phyloP scores from a whole-genome alignment of 1,140 invertebrate species.

The Drosophila azteca region DNA sequence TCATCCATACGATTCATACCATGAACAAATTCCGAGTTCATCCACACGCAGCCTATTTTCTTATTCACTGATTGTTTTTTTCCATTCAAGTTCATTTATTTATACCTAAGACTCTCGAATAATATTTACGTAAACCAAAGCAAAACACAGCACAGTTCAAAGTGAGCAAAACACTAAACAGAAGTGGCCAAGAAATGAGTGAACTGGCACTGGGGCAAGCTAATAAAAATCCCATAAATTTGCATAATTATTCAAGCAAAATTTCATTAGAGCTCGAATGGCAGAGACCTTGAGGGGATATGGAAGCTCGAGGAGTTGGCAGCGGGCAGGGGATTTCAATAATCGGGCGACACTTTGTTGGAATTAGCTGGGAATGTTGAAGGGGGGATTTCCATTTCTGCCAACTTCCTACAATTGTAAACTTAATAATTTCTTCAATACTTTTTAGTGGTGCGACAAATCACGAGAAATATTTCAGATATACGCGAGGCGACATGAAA shows the following conservation, averaged over 20 bases:
- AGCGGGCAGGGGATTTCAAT: background rate
- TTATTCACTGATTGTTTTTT: no score
- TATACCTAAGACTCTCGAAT: no score
- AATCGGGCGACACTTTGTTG: slow-evolving; percentile 5
- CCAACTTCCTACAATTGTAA: no score
- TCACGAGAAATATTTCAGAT: no score
- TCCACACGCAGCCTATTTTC: no score
- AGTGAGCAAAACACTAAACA: slow-evolving; percentile 8
- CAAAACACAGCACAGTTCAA: background rate
- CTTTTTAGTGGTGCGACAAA: no score
- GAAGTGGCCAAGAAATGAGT: background rate
- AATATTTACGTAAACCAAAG: slow-evolving; percentile 3
- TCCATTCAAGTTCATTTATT: no score
- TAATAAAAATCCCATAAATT: slow-evolving; percentile 14
- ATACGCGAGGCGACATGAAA: no score
- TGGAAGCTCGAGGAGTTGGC: no score
- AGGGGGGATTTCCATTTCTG: background rate
- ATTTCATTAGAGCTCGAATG: slow-evolving; percentile 20
- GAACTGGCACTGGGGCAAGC: background rate
- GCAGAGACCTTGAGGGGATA: background rate
- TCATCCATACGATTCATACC: no score
- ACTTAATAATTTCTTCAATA: no score
- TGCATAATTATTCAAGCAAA: slow-evolving; percentile 23
- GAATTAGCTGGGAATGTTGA: slow-evolving; percentile 14
- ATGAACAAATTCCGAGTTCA: no score